Evolutionary conservation across 2,113 vertebrate species (phyloP).

Genomic region (Oreochromis tanganicae): DNA sequence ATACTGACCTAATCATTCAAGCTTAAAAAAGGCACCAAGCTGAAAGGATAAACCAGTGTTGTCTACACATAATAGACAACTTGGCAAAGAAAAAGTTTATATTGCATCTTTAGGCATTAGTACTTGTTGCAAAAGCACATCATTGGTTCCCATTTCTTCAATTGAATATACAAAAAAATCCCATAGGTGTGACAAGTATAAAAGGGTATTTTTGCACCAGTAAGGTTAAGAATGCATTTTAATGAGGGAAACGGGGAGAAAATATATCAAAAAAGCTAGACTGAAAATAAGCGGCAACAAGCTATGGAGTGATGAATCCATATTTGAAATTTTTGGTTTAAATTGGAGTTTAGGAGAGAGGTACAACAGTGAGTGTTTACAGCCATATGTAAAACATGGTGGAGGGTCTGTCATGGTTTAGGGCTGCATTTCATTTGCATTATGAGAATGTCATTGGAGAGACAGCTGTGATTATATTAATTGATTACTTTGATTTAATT

Average conservation of each 20-base stretch:
- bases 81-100: not conserved
- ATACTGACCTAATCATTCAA: not conserved
- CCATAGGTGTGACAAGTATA: not conserved
- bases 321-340: not conserved
- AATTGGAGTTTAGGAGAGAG: not conserved
- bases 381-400: not conserved
- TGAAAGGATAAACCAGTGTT: not conserved
- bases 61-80: not conserved
- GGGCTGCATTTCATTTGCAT: not conserved
- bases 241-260: not conserved
- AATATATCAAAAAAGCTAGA: not conserved
- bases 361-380: not conserved
- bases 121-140: not conserved
- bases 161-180: not conserved
- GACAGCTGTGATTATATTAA: not conserved
- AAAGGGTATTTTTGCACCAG: not conserved
- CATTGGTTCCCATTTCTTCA: not conserved
- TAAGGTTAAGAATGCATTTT: not conserved
- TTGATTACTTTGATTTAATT: no score
- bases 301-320: not conserved
- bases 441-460: not conserved
- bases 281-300: not conserved
- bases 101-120: not conserved
- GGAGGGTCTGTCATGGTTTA: not conserved
- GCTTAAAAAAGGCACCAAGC: not conserved